phyloP scores from a whole-genome alignment of 2,888 invertebrate species.

The Pseudococcus viburni region DNA sequence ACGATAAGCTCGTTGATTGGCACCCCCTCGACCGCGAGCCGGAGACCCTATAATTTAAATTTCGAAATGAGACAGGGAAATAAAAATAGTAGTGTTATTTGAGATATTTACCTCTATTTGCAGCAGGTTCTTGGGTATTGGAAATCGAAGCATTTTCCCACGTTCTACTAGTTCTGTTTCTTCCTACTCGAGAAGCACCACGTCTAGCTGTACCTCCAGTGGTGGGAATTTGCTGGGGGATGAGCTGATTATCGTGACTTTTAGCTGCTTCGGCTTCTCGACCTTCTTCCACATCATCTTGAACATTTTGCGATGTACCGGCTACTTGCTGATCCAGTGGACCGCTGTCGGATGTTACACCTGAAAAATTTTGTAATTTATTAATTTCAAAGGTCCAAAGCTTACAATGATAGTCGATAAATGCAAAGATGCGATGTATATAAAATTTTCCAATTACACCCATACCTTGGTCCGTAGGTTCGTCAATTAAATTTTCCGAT shows the following conservation, averaged over 20 bases:
- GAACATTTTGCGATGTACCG: conserved; percentile 16
- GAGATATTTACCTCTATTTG: not conserved
- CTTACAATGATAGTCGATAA: not conserved
- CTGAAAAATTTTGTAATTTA: not conserved
- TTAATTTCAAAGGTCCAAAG: not conserved
- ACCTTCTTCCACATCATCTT: conserved; percentile 57
- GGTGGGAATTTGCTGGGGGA: conserved; percentile 34
- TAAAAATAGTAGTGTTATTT: not conserved
- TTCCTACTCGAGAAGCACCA: conserved; percentile 2
- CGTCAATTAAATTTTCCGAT: conserved; percentile 51
- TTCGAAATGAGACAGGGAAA: not conserved
- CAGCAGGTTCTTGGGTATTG: not conserved
- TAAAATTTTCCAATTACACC: not conserved
- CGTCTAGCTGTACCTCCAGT: conserved; percentile 42
- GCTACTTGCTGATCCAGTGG: conserved; percentile 46
- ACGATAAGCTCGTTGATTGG: conserved; percentile 16
- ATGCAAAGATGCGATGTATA: no score
- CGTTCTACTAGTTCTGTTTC: not conserved
- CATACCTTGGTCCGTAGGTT: conserved; percentile 40
- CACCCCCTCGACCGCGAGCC: not conserved
- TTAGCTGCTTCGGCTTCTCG: conserved; percentile 64
- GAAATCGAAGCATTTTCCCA: conserved; percentile 31
- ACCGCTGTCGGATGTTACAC: conserved; percentile 56
- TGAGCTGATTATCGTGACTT: conserved; percentile 19
- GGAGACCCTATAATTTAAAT: not conserved